Percentiles rank a stretch among this genome's conserved stretches.
Evolutionary conservation across 2,888 invertebrate genomes (phyloP).

Genomic region (Phorcus lineatus): DNA sequence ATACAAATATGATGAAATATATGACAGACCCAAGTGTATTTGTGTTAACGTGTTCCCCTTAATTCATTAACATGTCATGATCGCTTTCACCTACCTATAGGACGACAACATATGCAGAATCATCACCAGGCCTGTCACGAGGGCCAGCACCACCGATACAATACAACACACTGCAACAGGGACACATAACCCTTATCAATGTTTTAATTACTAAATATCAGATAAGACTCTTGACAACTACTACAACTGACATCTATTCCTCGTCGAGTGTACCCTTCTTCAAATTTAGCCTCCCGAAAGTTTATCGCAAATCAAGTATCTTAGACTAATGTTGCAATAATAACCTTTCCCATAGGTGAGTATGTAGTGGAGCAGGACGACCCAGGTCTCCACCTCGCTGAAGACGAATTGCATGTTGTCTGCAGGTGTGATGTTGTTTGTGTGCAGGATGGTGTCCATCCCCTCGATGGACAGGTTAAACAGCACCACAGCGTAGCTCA

Average conservation of each 20-base stretch:
- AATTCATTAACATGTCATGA: too few species aligned
- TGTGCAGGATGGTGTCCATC: background rate
- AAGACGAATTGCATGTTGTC: background rate
- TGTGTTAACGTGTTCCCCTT: too few species aligned
- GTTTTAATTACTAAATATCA: too few species aligned
- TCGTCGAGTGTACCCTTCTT: background rate
- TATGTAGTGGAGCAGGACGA: background rate
- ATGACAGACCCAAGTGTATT: too few species aligned
- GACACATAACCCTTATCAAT: too few species aligned
- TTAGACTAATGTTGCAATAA: too few species aligned
- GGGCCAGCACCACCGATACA: constrained; percentile 33
- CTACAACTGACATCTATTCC: too few species aligned
- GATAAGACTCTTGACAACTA: too few species aligned
- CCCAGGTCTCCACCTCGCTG: background rate
- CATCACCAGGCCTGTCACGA: constrained; percentile 34
- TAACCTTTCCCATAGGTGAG: background rate
- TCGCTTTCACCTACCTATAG: too few species aligned
- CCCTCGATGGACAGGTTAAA: background rate
- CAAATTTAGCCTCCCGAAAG: too few species aligned
- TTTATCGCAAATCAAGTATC: too few species aligned
- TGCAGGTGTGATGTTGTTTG: background rate
- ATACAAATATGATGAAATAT: too few species aligned
- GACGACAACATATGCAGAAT: constrained; percentile 49
- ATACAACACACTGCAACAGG: constrained; percentile 44
- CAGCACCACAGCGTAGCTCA: background rate